Evolutionary conservation across 2,888 invertebrate species (phyloP).

Genomic region (Cylindroiulus punctatus): DNA sequence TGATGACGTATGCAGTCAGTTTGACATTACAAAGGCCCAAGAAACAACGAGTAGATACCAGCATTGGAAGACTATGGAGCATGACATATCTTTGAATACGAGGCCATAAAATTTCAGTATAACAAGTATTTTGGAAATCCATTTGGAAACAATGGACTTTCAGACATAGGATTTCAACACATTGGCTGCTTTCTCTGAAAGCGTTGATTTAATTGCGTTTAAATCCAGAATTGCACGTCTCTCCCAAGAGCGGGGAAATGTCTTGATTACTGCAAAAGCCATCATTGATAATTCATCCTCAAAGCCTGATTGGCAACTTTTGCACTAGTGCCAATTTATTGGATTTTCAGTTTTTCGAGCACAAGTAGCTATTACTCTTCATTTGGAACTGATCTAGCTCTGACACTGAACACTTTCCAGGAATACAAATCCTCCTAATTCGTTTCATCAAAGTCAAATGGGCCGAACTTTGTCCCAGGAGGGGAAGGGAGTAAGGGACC

Average conservation of each 20-base stretch:
- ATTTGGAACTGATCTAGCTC: neutral
- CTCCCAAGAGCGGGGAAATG: neutral
- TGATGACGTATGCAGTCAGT: too few species aligned
- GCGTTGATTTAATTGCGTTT: too few species aligned
- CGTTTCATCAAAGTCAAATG: neutral
- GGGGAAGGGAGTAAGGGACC: neutral
- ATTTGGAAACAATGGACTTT: too few species aligned
- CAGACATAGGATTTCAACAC: too few species aligned
- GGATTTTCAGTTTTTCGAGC: neutral
- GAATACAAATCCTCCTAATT: neutral
- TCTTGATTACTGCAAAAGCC: neutral
- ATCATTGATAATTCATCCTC: neutral
- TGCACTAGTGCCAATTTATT: neutral
- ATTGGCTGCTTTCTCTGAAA: too few species aligned
- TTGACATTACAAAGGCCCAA: too few species aligned
- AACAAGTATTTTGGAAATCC: too few species aligned
- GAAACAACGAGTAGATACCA: too few species aligned
- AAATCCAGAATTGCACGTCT: too few species aligned
- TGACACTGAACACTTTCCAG: neutral
- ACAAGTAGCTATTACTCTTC: neutral
- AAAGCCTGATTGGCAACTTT: neutral
- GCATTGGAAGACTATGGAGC: too few species aligned
- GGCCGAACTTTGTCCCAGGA: neutral
- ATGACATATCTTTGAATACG: too few species aligned
- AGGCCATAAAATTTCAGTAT: too few species aligned